These are phyloP conservation scores for Poecilia latipinna DNA, from an alignment of 2,113 vertebrate species.

Conservation along the genomic window DNA sequence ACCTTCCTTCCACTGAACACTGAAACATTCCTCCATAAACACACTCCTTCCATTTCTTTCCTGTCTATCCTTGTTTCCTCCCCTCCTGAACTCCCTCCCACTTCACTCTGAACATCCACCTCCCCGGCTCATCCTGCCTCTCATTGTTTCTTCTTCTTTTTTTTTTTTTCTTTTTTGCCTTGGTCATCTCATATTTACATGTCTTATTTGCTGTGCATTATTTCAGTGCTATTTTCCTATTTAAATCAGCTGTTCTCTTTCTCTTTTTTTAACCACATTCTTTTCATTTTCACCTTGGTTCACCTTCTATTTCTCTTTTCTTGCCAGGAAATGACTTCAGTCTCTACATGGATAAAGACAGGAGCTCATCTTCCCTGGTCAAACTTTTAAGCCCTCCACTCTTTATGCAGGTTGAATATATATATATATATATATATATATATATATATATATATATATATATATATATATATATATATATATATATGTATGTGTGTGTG, in stretches of 20 bases:
- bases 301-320: slow-evolving; percentile 5
- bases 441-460: too few species aligned
- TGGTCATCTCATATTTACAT: slow-evolving; percentile 25
- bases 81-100: slow-evolving; percentile 64
- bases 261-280: slow-evolving; percentile 16
- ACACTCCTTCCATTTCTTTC: slow-evolving; percentile 29
- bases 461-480: not conserved
- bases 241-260: slow-evolving; percentile 15
- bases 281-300: slow-evolving; percentile 13
- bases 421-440: too few species aligned
- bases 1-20: slow-evolving; percentile 55
- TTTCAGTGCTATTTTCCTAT: slow-evolving; percentile 19
- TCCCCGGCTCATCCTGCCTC: slow-evolving; percentile 31
- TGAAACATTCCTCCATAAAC: slow-evolving; percentile 69
- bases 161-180: slow-evolving; percentile 14
- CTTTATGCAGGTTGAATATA: not conserved
- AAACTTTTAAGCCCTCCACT: slow-evolving; percentile 18
- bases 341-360: slow-evolving; percentile 35
- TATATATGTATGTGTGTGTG: too few species aligned
- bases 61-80: slow-evolving; percentile 58
- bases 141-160: slow-evolving; percentile 4
- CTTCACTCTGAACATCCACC: slow-evolving; percentile 56
- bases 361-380: slow-evolving; percentile 17
- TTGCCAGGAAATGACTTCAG: slow-evolving; percentile 38
- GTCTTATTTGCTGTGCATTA: slow-evolving; percentile 16